Evolutionary conservation across 2,797 vertebrate genomes (phyloP), one percentile per base, ranked within the genome.

Genomic region (Eptatretus atami): DNA sequence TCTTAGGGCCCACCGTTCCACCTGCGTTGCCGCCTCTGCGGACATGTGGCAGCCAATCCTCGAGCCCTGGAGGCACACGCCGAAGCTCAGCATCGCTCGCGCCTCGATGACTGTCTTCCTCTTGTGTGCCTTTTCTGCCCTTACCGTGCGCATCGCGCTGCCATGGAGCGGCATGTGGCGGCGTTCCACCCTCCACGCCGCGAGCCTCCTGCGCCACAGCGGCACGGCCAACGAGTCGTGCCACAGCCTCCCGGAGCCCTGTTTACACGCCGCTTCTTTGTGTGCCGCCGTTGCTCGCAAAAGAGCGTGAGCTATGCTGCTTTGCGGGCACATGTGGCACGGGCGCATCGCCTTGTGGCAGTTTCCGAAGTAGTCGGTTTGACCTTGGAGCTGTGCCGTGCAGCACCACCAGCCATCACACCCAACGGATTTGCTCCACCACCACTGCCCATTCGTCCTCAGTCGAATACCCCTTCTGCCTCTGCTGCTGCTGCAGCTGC

Each of bases 261-360:
- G 15, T 60, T 60, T 24, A 15, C 15, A 24, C 55, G 24, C 15
- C 15, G 15, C 15, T 60, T 60, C 55, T 60, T 60, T 24, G 55
- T 60, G 55, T 60, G 55, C 55, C 55, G 55, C 10, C 55, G 55
- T 10, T 60, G 55, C 55, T 60, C 55, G 55, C 55, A 60, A 24
- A 60, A 60, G 55, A 60, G 55, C 55, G 24, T 24, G 6, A 60
- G 24, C 55, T 60, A n/a, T 24, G 15, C 24, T 15, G 24, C 55
- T 10, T n/a, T 60, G 55, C 55, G 55, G 15, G 24, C 55, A 10
- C 55, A 60, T 11, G 55, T 60, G 55, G 55, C 55, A 11, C 55
- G 55, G 6, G 55, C 55, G 15, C 55, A 60, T 24, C 55, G 55
- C 55, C 15, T 60, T 24, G 55, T 15, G 15, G 55, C 24, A 15